Evolutionary conservation across 2,113 vertebrate species (phyloP).

Genomic region (Eulemur macaco): DNA sequence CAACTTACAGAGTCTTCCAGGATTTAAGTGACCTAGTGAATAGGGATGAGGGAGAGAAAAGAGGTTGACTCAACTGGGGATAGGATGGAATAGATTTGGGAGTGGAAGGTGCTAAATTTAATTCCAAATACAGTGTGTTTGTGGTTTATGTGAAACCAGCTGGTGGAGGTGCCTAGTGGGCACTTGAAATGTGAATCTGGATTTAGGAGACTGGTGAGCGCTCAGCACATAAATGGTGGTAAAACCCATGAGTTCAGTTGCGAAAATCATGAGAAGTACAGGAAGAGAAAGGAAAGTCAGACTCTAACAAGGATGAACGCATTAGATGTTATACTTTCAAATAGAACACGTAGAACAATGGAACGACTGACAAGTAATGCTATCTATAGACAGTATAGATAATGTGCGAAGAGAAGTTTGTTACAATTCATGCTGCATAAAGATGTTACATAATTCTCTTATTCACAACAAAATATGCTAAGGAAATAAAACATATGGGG

Average conservation of each 20-base stretch:
- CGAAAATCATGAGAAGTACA: neutral
- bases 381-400: neutral
- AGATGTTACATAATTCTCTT: neutral
- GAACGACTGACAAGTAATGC: neutral
- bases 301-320: neutral
- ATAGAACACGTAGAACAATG: too few relatives aligned
- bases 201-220: neutral
- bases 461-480: neutral
- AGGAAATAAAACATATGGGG: neutral
- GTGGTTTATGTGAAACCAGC: neutral
- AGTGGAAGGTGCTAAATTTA: neutral
- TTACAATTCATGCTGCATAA: neutral
- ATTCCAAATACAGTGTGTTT: neutral
- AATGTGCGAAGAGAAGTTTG: neutral
- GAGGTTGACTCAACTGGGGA: neutral
- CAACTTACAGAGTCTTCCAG: neutral
- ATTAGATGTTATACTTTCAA: neutral
- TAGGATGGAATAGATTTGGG: neutral
- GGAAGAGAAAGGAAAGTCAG: neutral
- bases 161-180: neutral
- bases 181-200: neutral
- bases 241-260: neutral
- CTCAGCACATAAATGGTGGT: neutral
- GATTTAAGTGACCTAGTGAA: neutral
- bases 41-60: neutral